phyloP scores from a whole-genome alignment of 1,140 invertebrate genomes.

The Drosophila murphyi region DNA sequence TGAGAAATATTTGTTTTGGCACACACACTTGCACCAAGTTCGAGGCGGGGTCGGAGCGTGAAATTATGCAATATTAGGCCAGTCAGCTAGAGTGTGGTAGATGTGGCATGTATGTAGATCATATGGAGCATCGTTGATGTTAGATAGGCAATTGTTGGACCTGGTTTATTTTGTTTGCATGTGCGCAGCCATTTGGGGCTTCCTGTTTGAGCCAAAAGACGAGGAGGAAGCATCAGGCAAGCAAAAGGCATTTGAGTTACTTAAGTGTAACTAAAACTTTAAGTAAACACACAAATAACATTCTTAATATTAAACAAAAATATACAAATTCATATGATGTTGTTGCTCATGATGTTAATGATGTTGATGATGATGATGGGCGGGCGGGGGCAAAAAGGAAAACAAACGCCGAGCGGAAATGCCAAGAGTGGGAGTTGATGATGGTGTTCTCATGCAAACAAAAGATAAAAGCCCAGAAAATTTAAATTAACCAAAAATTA shows the following conservation, averaged over 20 bases:
- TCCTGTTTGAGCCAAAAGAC: conserved; percentile 53
- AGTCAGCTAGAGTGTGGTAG: not conserved
- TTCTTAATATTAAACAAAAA: conserved; percentile 83
- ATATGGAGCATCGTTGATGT: not conserved
- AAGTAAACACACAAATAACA: conserved; percentile 83
- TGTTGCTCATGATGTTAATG: conserved; percentile 19
- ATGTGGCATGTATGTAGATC: not conserved
- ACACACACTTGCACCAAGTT: conserved; percentile 36
- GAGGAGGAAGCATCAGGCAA: no score
- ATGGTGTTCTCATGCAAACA: conserved; percentile 59
- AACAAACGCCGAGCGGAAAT: conserved; percentile 62
- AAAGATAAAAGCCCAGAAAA: conserved; percentile 79
- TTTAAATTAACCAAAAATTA: conserved; percentile 84
- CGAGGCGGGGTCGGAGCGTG: conserved; percentile 48
- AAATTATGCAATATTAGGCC: conserved; percentile 75
- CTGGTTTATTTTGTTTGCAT: conserved; percentile 80
- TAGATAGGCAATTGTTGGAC: conserved; percentile 26
- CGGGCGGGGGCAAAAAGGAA: conserved; percentile 39
- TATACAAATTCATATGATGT: conserved; percentile 63
- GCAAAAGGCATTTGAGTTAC: conserved; percentile 70
- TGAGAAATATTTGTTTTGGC: conserved; percentile 79
- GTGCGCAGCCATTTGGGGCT: conserved; percentile 67
- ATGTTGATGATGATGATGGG: conserved; percentile 39
- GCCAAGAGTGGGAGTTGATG: conserved; percentile 25
- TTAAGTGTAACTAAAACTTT: conserved; percentile 82